Percentiles rank a stretch among this genome's conserved stretches.
phyloP scores from a whole-genome alignment of 2,113 vertebrate species.

The Formicarius rufipectus region DNA sequence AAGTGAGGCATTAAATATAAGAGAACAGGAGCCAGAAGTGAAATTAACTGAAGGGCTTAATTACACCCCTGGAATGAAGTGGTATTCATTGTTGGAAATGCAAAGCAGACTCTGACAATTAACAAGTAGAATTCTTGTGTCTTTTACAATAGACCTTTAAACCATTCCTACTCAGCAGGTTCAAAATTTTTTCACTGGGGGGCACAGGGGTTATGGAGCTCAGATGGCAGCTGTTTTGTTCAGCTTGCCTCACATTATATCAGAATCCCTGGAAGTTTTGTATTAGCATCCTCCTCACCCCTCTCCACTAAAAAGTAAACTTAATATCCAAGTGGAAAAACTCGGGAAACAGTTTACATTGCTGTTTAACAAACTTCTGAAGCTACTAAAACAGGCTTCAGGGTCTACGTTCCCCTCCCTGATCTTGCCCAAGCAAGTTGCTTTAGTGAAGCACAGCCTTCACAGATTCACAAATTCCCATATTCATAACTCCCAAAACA shows the following conservation, averaged over 20 bases:
- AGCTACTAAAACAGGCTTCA: background rate
- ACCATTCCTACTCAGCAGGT: conserved; percentile 24
- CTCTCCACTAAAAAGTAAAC: background rate
- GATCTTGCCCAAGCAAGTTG: background rate
- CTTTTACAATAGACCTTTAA: conserved; percentile 64
- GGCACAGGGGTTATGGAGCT: background rate
- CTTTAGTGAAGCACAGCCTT: background rate
- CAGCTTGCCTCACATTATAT: background rate
- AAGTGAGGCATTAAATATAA: conserved; percentile 11
- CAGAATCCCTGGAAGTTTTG: background rate
- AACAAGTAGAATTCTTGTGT: conserved; percentile 62
- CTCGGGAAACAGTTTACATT: background rate
- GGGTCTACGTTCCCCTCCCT: background rate
- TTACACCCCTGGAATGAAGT: conserved; percentile 51
- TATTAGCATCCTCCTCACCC: background rate
- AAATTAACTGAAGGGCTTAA: conserved; percentile 52
- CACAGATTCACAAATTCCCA: background rate
- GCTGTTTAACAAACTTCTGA: background rate
- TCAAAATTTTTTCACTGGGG: conserved; percentile 23
- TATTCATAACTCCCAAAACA: background rate
- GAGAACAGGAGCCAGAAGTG: conserved; percentile 19
- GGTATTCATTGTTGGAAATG: conserved; percentile 39
- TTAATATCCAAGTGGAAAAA: background rate
- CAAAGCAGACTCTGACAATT: conserved; percentile 55
- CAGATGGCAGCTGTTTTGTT: conserved; percentile 10